phyloP scores from a whole-genome alignment of 2,797 vertebrate genomes.

The Gila robusta region DNA sequence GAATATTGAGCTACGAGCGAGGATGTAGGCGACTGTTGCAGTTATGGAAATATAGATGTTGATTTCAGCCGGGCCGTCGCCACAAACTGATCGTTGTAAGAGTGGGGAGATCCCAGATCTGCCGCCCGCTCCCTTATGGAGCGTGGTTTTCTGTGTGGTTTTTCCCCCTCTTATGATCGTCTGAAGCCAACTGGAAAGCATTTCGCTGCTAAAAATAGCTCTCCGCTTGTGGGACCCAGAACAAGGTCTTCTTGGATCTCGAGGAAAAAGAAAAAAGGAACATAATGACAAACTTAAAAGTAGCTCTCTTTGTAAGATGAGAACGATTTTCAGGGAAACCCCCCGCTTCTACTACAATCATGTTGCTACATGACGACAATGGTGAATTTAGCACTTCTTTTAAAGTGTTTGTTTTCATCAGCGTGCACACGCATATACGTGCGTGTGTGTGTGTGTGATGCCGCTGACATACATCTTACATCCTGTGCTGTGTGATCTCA shows the following conservation, averaged over 20 bases:
- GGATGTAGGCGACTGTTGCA: neutral
- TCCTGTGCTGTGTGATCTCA: conserved; percentile 62
- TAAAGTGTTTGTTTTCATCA: conserved; percentile 42
- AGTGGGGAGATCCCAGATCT: conserved; percentile 53
- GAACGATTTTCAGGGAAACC: neutral
- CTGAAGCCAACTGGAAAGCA: conserved; percentile 77
- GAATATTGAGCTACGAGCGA: neutral
- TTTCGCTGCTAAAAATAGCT: conserved; percentile 78
- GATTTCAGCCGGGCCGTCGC: conserved; percentile 10
- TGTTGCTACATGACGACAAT: neutral
- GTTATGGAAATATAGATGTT: neutral
- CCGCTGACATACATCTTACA: conserved; percentile 57
- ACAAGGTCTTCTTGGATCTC: conserved; percentile 70
- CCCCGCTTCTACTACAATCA: neutral
- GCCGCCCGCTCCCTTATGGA: conserved; percentile 58
- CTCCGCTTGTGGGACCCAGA: conserved; percentile 75
- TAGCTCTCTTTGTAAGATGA: conserved; percentile 71
- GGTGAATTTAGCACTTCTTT: neutral
- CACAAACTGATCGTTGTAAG: conserved; percentile 27
- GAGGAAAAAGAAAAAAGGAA: conserved; percentile 49
- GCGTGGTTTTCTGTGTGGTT: conserved; percentile 69
- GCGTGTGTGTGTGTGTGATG: conserved; percentile 10
- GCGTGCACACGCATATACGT: conserved; percentile 28
- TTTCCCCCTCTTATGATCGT: conserved; percentile 66
- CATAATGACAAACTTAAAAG: conserved; percentile 66